A percentile compares a stretch with the other conserved stretches of the same genome.
These are phyloP conservation scores for Brachionus angularis DNA, from an alignment of 1,140 invertebrate genomes.

Conservation along the genomic window DNA sequence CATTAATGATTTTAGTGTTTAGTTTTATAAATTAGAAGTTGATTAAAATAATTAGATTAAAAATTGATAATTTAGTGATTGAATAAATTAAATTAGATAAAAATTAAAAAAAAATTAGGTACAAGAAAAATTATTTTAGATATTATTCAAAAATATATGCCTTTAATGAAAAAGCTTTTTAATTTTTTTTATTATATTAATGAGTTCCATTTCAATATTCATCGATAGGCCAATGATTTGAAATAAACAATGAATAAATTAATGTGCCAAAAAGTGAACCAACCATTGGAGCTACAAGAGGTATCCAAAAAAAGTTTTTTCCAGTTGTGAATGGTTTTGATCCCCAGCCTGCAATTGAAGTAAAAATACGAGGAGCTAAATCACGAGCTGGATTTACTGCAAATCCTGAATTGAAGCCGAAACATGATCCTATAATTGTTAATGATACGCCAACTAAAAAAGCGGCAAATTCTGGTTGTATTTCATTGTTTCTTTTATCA, in stretches of 20 bases:
- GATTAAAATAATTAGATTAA: too few relatives aligned
- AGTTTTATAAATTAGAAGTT: too few relatives aligned
- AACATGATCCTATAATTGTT: conserved; percentile 60
- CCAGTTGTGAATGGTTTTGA: conserved; percentile 55
- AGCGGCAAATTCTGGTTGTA: not conserved
- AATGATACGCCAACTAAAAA: conserved; percentile 39
- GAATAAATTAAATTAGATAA: too few relatives aligned
- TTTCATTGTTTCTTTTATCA: conserved; percentile 39
- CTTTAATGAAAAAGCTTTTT: too few relatives aligned
- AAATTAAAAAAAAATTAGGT: too few relatives aligned
- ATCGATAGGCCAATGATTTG: conserved; percentile 8
- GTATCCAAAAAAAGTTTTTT: conserved; percentile 52
- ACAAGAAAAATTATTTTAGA: too few relatives aligned
- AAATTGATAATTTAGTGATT: too few relatives aligned
- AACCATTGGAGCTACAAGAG: conserved; percentile 61
- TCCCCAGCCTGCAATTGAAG: conserved; percentile 62
- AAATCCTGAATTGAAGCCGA: conserved; percentile 63
- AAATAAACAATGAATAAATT: conserved; percentile 53
- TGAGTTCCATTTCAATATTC: too few relatives aligned
- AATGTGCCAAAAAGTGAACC: conserved; percentile 61
- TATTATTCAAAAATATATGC: too few relatives aligned
- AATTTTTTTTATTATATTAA: too few relatives aligned
- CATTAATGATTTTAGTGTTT: too few relatives aligned
- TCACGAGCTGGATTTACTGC: conserved; percentile 67
- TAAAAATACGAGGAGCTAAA: conserved; percentile 63